Base-by-base conservation (phyloP, 1,140 invertebrate species). In the Acromyrmex charruanus region DNA sequence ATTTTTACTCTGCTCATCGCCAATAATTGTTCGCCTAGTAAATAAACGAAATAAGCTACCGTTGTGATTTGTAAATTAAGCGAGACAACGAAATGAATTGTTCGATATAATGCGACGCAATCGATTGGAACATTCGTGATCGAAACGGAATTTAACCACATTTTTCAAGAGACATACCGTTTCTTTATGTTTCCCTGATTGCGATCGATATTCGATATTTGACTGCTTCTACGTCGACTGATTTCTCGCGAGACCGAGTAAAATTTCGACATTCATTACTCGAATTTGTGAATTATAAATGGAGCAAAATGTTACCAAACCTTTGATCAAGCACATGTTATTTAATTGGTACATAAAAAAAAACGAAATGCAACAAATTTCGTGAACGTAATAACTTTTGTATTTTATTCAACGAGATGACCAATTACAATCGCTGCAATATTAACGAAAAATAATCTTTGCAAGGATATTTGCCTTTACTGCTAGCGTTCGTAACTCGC, bases 361-460 rank as follows among this genome's bases (percentile, higher is more conserved):
- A 55, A 39, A 39, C 12, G 21, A 69, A 18, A 81, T 4, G 18
- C 10, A 55, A 14, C 58, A 2, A 69, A 55, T 80, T 80, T 77
- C 61, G n/a, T 51, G 16, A 16, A 25, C 31, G 35, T 63, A 77
- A 51, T 66, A 55, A 39, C 61, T 28, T 65, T 77, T 65, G 21
- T 31, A n/a, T 35, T 79, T 66, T n/a, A 10, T 63, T 35, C 63
- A n/a, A 53, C 28, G n/a, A 49, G 63, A 21, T 28, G 63, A 53
- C 14, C 77, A 69, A 71, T 81, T 71, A 69, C 16, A 39, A 21
- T 58, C 18, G 28, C 31, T 69, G 2, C 4, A 68, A 81, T 71
- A 81, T 81, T 58, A 69, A 71, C 49, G n/a, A 81, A 81, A 81
- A 69, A n/a, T 63, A 55, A 81, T 25, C 31, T 55, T 53, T 39